Conservation (phyloP, 2,888 invertebrate species). For the Drosophila mettleri region DNA sequence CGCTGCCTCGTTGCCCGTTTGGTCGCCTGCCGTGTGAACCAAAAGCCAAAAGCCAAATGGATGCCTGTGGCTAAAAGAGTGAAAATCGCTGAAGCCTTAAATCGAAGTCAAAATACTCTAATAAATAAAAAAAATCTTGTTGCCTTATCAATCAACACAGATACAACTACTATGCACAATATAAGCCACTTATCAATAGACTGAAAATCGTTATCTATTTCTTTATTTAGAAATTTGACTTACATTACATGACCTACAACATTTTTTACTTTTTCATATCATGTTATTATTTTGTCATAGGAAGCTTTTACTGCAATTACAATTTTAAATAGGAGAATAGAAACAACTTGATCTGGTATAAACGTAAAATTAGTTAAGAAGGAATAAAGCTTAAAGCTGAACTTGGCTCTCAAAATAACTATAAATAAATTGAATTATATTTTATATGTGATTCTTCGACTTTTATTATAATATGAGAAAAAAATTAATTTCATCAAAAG, state of each 20-base stretch:
- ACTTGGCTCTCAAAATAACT: background rate
- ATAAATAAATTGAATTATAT: too few relatives aligned
- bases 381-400: background rate
- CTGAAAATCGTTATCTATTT: slow-evolving; percentile 1
- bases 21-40: slow-evolving; percentile 74
- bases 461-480: background rate
- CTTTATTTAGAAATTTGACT: background rate
- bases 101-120: slow-evolving; percentile 46
- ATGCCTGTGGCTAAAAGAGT: slow-evolving; percentile 58
- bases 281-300: background rate
- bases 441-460: too few relatives aligned
- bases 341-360: too few relatives aligned
- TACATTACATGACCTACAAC: background rate
- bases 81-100: background rate
- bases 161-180: background rate
- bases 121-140: background rate
- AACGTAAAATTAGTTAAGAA: background rate
- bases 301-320: background rate
- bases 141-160: background rate
- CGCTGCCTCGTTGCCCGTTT: slow-evolving; percentile 39
- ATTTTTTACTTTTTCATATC: background rate
- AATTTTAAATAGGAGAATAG: too few relatives aligned
- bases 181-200: background rate
- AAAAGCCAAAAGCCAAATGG: slow-evolving; percentile 77
- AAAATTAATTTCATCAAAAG: background rate